Base-by-base conservation (phyloP, 1,140 invertebrate genomes). In the Nasonia longicornis region DNA sequence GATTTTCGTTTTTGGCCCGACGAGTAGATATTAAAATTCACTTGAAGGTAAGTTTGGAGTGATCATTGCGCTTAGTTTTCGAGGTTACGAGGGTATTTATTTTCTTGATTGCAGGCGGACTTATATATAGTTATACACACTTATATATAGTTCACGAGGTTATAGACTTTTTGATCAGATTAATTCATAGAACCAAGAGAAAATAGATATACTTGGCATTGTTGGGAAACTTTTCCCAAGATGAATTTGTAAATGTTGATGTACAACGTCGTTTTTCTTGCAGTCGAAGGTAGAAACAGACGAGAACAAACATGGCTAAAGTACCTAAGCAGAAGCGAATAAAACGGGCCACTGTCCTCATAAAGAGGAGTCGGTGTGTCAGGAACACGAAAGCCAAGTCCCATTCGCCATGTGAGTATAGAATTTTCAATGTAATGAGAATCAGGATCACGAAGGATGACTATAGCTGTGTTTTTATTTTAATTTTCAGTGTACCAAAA, bases 271-370 rank as follows among this genome's bases (percentile, higher is more conserved):
- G 29, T 42, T 71, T 35, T 72, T 64, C 22, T 42, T 74, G 16
- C 14, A 74, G 48, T 12, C 20, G 22, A 16, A 42, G 48, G 35
- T 35, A 79, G n/a, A 42, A 72, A 31, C 67, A 29, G 73, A 63
- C 66, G 79, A 84, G 67, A 78, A 42, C 63, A 78, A 85, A 84
- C 69, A 89, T 88, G 88, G 82, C 87, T 0, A 85, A 83, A 58
- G 80, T 87, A 52, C 67, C 84, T 0, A 89, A 85, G 70, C 84
- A 85, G 14, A 83, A 83, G 4, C 87, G 85, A 72, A 26, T 84
- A 35, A 89, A 86, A 67, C 85, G 84, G 22, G 78, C 82, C 3
- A 82, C 79, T 4, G 74, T 88, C 14, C 48, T 88, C 3, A 84
- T 73, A n/a, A 88, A 89, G 80, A 87, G 84, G 11, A 71, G 79